Base-by-base conservation (phyloP, 1,140 invertebrate species). In the Scaptomyza montana region DNA sequence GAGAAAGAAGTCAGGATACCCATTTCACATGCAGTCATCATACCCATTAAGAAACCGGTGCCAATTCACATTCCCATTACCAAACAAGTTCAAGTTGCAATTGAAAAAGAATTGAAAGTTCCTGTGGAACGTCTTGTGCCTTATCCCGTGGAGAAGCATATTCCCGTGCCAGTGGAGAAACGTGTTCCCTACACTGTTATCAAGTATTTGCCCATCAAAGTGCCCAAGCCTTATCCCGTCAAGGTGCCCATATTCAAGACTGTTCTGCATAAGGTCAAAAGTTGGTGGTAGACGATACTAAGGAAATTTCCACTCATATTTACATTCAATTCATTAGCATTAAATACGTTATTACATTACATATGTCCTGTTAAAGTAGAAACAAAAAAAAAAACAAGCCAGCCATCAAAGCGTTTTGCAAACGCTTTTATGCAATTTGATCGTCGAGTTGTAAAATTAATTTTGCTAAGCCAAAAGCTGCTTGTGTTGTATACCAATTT, bases 211-310 rank as follows among this genome's bases (percentile, higher is more conserved):
- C 94, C 94, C 1, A 94, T 96, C 7, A 95, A 94, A 6, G 93
- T 96, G 21, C 95, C 95, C 46, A 95, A 95, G 70, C 95, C 95
- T 1, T 96, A 95, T 67, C 95, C 95, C 8, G 94, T 96, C n/a
- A 95, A 96, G 80, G 94, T 96, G 51, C 95, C 95, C 12, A 93
- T 96, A 30, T 95, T 95, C 81, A 96, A 96, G 78, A 94, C 95
- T 55, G 93, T 96, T 56, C 93, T 94, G 75, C 94, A 95, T 70
- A 93, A 94, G 25, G 92, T 93, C 53, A 95, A 94, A 74, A 74
- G 90, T 9, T 90, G 81, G 90, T 91, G 90, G 90, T 91, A 90
- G 49, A 16, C 6, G 33, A 33, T 33, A 2, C 2, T 25, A 36
- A 45, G 25, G 3, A 16, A 12, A 10, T 8, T 16, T 47, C 12